Conservation (phyloP, 2,113 vertebrate species). For the Petromus typicus region DNA sequence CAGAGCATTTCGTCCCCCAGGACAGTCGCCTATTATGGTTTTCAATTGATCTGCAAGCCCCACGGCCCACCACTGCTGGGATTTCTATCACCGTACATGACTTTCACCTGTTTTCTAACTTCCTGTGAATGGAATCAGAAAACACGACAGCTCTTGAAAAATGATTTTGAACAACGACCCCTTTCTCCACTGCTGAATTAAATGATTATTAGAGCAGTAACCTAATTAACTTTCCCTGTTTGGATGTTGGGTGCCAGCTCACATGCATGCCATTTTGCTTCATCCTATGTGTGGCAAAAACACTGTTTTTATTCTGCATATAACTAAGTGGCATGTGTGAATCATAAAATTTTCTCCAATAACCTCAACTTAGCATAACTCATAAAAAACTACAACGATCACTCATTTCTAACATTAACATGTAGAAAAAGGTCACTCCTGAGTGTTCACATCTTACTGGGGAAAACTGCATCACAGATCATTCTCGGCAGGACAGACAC, state of each 20-base stretch:
- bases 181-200: not conserved
- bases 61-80: not conserved
- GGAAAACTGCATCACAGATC: not conserved
- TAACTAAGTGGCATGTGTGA: constrained; percentile 1
- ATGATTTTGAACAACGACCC: not conserved
- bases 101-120: not conserved
- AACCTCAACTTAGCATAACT: not conserved
- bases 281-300: not conserved
- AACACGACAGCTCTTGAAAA: not conserved
- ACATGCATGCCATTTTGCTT: not conserved
- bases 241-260: not conserved
- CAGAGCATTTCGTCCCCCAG: not conserved
- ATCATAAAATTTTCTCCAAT: constrained; percentile 21
- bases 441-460: not conserved
- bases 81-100: not conserved
- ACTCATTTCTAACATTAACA: not conserved
- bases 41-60: not conserved
- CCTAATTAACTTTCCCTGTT: constrained; percentile 31
- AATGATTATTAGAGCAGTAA: not conserved
- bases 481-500: not conserved
- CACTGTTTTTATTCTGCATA: constrained; percentile 26
- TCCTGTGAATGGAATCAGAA: constrained; percentile 12
- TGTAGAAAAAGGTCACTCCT: not conserved
- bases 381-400: not conserved
- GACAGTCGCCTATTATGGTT: not conserved